These are phyloP conservation scores for Sebastes diploproa DNA, from an alignment of 2,797 vertebrate species.

Conservation along the genomic window DNA sequence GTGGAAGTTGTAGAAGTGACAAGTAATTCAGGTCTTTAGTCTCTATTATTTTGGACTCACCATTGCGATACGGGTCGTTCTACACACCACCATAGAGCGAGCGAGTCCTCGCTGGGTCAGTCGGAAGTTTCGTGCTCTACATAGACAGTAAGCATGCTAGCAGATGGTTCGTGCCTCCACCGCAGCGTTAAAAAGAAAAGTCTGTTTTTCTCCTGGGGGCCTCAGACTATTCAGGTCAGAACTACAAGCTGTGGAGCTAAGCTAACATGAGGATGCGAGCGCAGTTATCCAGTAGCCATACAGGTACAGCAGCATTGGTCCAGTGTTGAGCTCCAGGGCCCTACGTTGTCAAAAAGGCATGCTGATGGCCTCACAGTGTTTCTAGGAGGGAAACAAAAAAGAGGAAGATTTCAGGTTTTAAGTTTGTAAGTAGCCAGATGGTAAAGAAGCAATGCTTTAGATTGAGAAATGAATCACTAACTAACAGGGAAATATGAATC, in stretches of 20 bases:
- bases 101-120: background rate
- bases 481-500: constrained; percentile 11
- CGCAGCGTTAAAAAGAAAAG: background rate
- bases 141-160: background rate
- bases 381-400: constrained; percentile 76
- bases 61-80: background rate
- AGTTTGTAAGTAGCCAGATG: background rate
- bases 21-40: background rate
- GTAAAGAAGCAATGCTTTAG: background rate
- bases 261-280: constrained; percentile 40
- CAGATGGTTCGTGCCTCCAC: background rate
- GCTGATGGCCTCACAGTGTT: constrained; percentile 71
- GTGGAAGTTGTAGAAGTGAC: background rate
- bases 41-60: background rate
- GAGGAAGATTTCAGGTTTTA: background rate
- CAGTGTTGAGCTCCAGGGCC: constrained; percentile 74
- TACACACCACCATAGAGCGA: background rate
- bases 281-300: constrained; percentile 67
- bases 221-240: constrained; percentile 7
- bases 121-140: background rate
- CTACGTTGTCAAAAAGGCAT: constrained; percentile 65
- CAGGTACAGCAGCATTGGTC: constrained; percentile 85
- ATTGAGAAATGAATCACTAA: background rate
- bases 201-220: background rate
- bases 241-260: constrained; percentile 28